Percentiles rank a stretch among this genome's conserved stretches.
Evolutionary conservation across 2,888 invertebrate genomes (phyloP).

Genomic region (Xylocampa areola): DNA sequence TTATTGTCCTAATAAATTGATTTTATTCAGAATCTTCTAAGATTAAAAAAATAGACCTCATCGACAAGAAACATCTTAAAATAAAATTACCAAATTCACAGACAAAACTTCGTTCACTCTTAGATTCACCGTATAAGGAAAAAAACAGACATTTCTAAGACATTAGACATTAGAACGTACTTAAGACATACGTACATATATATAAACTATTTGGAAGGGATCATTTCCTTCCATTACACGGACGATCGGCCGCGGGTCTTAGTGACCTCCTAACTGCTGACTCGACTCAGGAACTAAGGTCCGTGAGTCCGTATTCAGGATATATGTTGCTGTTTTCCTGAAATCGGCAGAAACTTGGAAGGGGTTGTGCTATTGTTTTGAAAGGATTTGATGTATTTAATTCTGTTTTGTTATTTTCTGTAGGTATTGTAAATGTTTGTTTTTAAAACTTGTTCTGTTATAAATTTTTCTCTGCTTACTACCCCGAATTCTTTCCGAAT

Average conservation of each 20-base stretch:
- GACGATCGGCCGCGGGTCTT: slow-evolving; percentile 26
- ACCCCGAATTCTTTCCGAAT: no score
- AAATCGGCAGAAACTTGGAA: background rate
- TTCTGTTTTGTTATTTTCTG: background rate
- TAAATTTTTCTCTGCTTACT: no score
- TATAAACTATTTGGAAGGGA: slow-evolving; percentile 45
- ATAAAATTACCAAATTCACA: background rate
- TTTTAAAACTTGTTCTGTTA: no score
- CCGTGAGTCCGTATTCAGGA: slow-evolving; percentile 2
- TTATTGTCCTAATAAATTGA: no score
- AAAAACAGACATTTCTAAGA: slow-evolving; percentile 20
- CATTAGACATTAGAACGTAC: slow-evolving; percentile 50
- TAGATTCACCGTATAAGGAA: no score
- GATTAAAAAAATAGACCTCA: no score
- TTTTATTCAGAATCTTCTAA: no score
- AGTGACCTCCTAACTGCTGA: slow-evolving; percentile 44
- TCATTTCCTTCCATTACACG: slow-evolving; percentile 51
- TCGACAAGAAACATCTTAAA: background rate
- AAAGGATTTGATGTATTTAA: background rate
- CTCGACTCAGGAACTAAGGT: slow-evolving; percentile 22
- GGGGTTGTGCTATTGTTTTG: slow-evolving; percentile 1
- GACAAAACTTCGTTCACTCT: background rate
- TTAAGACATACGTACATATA: slow-evolving; percentile 24
- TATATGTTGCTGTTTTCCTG: slow-evolving; percentile 25
- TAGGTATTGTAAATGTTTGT: no score